These are phyloP conservation scores for Brachionus paranguensis DNA, from an alignment of 1,140 invertebrate species.

Conservation along the genomic window DNA sequence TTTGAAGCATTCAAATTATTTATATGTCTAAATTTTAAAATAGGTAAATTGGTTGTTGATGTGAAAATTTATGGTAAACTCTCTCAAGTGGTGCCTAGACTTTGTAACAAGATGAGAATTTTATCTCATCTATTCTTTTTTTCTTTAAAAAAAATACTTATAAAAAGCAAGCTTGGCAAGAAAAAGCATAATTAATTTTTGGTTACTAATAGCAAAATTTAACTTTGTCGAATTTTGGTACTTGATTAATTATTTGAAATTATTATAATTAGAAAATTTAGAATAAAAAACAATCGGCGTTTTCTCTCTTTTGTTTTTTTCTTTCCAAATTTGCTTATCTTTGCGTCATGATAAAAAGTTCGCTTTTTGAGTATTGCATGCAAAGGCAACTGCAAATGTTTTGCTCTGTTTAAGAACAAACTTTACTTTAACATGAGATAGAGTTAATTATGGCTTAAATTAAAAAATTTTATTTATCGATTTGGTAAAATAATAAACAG, in stretches of 20 bases:
- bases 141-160: too few relatives aligned
- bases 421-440: not conserved
- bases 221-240: not conserved
- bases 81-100: not conserved
- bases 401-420: not conserved
- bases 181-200: not conserved
- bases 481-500: not conserved
- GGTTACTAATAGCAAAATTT: constrained; percentile 18
- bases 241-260: not conserved
- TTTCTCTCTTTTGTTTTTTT: not conserved
- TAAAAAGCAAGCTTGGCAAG: not conserved
- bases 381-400: not conserved
- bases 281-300: not conserved
- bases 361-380: not conserved
- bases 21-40: not conserved
- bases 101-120: not conserved
- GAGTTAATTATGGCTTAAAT: not conserved
- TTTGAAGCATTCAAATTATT: not conserved
- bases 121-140: constrained; percentile 13
- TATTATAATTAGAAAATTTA: not conserved
- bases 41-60: not conserved
- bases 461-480: too few relatives aligned
- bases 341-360: not conserved
- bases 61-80: not conserved
- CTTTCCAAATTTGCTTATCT: not conserved